Percentiles rank a stretch among this genome's conserved stretches.
Conservation (phyloP, 2,888 invertebrate species). For the Parnassius glacialis region DNA sequence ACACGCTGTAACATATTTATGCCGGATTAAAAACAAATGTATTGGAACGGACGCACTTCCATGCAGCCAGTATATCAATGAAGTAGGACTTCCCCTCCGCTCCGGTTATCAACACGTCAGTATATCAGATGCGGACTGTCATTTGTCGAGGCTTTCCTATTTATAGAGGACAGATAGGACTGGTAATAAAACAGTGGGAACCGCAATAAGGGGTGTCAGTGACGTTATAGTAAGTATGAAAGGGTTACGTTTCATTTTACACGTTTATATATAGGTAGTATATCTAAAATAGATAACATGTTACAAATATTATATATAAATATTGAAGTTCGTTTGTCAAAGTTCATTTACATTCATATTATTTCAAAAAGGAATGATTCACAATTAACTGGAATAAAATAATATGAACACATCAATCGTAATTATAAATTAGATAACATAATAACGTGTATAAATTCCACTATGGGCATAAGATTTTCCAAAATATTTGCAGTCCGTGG, state of each 20-base stretch:
- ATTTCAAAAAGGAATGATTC: too few species aligned
- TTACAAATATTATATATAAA: too few species aligned
- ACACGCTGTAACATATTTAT: neutral
- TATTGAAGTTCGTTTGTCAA: too few species aligned
- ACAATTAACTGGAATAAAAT: too few species aligned
- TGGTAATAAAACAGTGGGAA: conserved; percentile 26
- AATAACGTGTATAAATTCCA: too few species aligned
- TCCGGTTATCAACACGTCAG: conserved; percentile 29
- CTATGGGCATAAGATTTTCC: too few species aligned
- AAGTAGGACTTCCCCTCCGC: conserved; percentile 28
- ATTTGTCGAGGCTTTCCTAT: conserved; percentile 30
- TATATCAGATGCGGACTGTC: conserved; percentile 29
- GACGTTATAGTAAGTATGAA: conserved; percentile 13
- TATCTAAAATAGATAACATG: too few species aligned
- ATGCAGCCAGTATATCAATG: conserved; percentile 29
- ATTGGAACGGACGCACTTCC: conserved; percentile 19
- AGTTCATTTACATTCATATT: too few species aligned
- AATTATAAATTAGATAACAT: too few species aligned
- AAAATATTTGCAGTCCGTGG: too few species aligned
- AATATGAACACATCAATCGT: too few species aligned
- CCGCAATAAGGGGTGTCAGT: conserved; percentile 24
- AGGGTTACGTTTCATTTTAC: conserved; percentile 14
- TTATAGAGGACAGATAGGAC: conserved; percentile 28
- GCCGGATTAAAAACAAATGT: conserved; percentile 5
- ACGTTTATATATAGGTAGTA: neutral